Evolutionary conservation across 1,140 invertebrate species (phyloP).

Genomic region (Leptoteleia sp.): DNA sequence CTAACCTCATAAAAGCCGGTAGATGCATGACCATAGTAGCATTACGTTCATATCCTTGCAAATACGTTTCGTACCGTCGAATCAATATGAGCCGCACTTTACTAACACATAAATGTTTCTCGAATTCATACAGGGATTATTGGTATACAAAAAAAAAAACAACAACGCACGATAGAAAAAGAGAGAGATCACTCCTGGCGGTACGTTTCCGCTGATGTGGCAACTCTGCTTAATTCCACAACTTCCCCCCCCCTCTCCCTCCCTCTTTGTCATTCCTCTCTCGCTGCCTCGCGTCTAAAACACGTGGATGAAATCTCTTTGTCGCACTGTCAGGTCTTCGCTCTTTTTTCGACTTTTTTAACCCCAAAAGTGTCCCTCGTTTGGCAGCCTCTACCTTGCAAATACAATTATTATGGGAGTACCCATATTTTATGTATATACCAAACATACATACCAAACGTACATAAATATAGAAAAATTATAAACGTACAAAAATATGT

Average conservation of each 20-base stretch:
- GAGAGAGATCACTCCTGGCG: conserved; percentile 21
- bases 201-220: conserved; percentile 40
- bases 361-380: no score
- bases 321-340: background rate
- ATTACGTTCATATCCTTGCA: background rate
- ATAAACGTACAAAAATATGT: no score
- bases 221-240: conserved; percentile 26
- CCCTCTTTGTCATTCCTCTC: background rate
- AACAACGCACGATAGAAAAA: conserved; percentile 9
- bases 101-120: conserved; percentile 9
- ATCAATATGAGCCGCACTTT: conserved; percentile 27
- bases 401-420: no score
- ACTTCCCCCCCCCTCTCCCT: background rate
- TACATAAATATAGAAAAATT: no score
- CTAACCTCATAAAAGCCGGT: conserved; percentile 27
- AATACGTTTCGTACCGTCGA: conserved; percentile 1
- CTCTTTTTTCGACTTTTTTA: background rate
- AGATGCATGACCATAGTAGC: conserved; percentile 10
- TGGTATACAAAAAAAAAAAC: background rate
- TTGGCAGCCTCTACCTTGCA: no score
- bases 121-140: no score
- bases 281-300: conserved; percentile 21
- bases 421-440: no score
- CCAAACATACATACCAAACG: no score
- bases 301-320: conserved; percentile 31